Base-by-base conservation (phyloP, 2,888 invertebrate species). In the Drosophila diplacantha region DNA sequence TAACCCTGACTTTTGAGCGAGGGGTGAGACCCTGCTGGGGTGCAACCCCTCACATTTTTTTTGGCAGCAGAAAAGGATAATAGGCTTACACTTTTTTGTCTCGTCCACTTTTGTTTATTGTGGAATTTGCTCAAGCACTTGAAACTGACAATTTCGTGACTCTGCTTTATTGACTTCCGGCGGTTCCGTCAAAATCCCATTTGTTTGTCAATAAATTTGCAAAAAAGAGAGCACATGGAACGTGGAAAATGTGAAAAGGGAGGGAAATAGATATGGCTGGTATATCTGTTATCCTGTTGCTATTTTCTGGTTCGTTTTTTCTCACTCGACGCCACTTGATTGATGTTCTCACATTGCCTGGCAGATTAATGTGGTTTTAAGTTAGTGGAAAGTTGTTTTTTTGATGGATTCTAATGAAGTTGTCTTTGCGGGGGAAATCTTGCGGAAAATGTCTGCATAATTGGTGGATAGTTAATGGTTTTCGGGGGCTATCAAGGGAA, bases 41-140 rank as follows among this genome's bases (percentile, higher is more conserved):
- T 63, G 32, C 81, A 67, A 82, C 77, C 82, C 77, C 72, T 82
- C 68, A 59, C 34, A 44, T 32, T 66, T 81, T 81, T 73, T 44
- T 41, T 39, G 26, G 20, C 12, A 43, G 49, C 37, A 29, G 43
- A 69, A 80, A 77, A 80, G 75, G 74, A 74, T 81, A 81, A 81
- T 81, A 81, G 81, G 81, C 80, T 81, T 81, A 80, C 64, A 31
- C 44, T 46, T 46, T 44, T 57, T 69, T 59, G 65, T 62, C 35
- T 35, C 46, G 44, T 58, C 69, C 61, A 67, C 78, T 74, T 71
- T 64, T 60, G 64, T 68, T 63, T 55, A 79, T 75, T 81, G 77
- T 81, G 58, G 71, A 83, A 76, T 83, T 83, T 78, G 82, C 78
- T 74, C 76, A 82, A 77, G 68, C 74, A 82, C 83, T 83, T 82